Evolutionary conservation across 2,797 vertebrate species (phyloP), one percentile per base, ranked within the genome.

Genomic region (Helicolenus hilgendorfi): DNA sequence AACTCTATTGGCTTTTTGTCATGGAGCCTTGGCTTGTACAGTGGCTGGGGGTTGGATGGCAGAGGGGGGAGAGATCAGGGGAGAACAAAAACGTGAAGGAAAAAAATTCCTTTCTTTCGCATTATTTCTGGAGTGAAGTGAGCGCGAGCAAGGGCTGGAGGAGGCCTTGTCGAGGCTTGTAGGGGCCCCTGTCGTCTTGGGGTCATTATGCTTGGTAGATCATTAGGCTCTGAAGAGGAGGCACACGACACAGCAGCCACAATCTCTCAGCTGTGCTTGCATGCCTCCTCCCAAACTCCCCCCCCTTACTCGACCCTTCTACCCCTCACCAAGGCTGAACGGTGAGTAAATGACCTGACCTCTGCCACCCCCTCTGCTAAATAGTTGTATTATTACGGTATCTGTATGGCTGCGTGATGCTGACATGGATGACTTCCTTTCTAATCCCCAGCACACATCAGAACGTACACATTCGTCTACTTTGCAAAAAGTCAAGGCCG

Each of bases 1-100:
- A 95, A 93, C 94, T 96, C 94, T 95, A 95, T 97, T 96, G 95
- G 94, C 95, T 97, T 97, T 97, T 95, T 96, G 95, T 97, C 96
- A 95, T 74, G 77, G 88, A 95, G 94, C 92, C 89, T 91, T 89
- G 92, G 94, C 89, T 93, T 91, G 85, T 96, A 93, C 94, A 94
- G 92, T 94, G 92, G 89, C 85, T 83, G 87, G 68, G 24, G 89
- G 86, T 92, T 85, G 81, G 84, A 77, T 78, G 76, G 81, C 58
- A 62, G 77, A 62, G 35, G 81, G 71, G 65, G 36, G 72, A 73
- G 89, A 84, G 85, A 83, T 77, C n/a, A 71, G 62, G 72, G 68
- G 85, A 89, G 94, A 94, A 97, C 94, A 97, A 96, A 95, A 74
- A 92, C n/a, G n/a, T n/a, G 10, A 89, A 93, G 5, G 7, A 91